Evolutionary conservation across 1,140 invertebrate genomes (phyloP), one percentile per base, ranked within the genome.

Genomic region (Drosophila busckii): DNA sequence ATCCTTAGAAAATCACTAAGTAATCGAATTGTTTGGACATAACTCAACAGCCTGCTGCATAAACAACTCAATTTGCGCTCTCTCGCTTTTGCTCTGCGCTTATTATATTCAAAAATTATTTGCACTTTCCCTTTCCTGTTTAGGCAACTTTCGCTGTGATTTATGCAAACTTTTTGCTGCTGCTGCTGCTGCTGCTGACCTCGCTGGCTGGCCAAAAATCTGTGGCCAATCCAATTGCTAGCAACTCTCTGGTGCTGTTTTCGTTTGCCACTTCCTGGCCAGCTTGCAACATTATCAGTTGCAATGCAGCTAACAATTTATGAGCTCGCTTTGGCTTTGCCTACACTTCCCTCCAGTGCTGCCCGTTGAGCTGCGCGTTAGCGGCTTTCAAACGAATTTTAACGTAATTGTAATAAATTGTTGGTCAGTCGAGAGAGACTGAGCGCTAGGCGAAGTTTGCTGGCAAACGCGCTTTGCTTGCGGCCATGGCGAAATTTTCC

Each of bases 361-460:
- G 12, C 23, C 34, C 32, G 23, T 64, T 6, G 15, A 19, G 22
- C 58, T 42, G 45, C 52, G 53, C 45, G 48, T 32, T 40, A 61
- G 37, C 56, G 53, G 58, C 61, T 67, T 69, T 64, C 60, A 73
- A 82, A 82, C 75, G 75, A 66, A 67, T 82, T 82, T 73, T 82
- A 75, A 82, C 75, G 75, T 82, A 71, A 75, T 82, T 82, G 75
- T 82, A 82, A 82, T 82, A 82, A 82, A 82, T 82, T 82, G 65
- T 66, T 54, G 69, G 75, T 82, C 75, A 75, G 66, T 58, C 65
- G 53, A 20, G 53, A 49, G 53, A 20, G 53, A 49, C 62, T 31
- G 40, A 40, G 26, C 40, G 38, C 29, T 8, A 15, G 20, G 22
- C 22, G 25, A 34, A 48, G 23, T 61, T 61, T 40, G 34, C 32